Conservation (phyloP, 2,113 vertebrate genomes). For the Cottus gobio region DNA sequence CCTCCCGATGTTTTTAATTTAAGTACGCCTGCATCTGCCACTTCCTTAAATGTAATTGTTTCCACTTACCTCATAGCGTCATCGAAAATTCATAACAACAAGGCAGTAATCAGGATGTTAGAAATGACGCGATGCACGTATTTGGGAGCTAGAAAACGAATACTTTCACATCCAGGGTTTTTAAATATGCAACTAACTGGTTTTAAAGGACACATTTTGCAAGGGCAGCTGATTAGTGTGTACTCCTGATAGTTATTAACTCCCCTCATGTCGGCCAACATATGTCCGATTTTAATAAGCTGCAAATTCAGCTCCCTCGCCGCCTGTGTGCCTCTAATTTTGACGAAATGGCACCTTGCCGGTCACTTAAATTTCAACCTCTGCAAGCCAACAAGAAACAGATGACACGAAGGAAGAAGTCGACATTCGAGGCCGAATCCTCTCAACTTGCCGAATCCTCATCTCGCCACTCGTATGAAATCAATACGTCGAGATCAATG, state of each 20-base stretch:
- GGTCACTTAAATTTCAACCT: constrained; percentile 15
- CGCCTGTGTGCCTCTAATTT: not conserved
- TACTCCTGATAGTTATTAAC: not conserved
- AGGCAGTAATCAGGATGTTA: not conserved
- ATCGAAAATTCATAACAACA: not conserved
- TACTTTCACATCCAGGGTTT: not conserved
- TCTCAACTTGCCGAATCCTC: constrained; percentile 24
- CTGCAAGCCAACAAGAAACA: constrained; percentile 14
- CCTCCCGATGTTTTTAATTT: not conserved
- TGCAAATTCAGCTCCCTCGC: constrained; percentile 1
- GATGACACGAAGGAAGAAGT: not conserved
- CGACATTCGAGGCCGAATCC: constrained; percentile 32
- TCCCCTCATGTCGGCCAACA: constrained; percentile 5
- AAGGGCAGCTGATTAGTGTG: not conserved
- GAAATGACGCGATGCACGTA: not conserved
- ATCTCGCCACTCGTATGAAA: constrained; percentile 47
- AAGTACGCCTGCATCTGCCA: not conserved
- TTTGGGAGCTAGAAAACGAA: not conserved
- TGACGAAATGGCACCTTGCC: not conserved
- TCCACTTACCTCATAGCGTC: not conserved
- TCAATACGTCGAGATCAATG: constrained; percentile 56
- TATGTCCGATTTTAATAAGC: constrained; percentile 35
- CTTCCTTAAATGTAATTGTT: not conserved
- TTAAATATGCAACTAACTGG: not conserved
- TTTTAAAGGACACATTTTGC: not conserved